A percentile compares a stretch with the other conserved stretches of the same genome.
Evolutionary conservation across 1,140 invertebrate species (phyloP).

Genomic region (Adelges cooleyi): DNA sequence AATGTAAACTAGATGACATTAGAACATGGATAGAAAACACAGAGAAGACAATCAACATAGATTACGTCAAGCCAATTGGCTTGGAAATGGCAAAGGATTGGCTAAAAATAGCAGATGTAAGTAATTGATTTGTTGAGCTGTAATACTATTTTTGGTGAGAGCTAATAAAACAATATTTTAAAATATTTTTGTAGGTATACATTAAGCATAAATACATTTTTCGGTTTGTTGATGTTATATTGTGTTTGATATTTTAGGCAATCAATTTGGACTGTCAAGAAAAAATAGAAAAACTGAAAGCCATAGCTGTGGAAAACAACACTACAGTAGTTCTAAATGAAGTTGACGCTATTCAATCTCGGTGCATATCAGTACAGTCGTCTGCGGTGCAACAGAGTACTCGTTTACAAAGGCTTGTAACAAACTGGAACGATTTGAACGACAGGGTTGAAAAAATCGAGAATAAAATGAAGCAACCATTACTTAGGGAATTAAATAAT

Average conservation of each 20-base stretch:
- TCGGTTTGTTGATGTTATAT: too few species aligned
- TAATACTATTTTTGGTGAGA: too few species aligned
- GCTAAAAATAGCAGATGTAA: conserved; percentile 44
- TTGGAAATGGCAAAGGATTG: conserved; percentile 70
- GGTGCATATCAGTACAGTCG: conserved; percentile 65
- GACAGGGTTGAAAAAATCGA: conserved; percentile 56
- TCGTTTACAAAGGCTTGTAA: conserved; percentile 65
- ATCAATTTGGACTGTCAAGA: conserved; percentile 43
- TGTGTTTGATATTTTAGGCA: conserved; percentile 31
- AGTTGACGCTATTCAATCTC: conserved; percentile 64
- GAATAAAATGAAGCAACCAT: conserved; percentile 56
- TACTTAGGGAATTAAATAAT: conserved; percentile 45
- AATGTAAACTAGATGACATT: conserved; percentile 61
- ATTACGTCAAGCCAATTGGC: conserved; percentile 54
- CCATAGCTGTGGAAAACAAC: conserved; percentile 54
- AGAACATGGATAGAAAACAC: conserved; percentile 80
- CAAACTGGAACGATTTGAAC: conserved; percentile 69
- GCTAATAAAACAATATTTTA: too few species aligned
- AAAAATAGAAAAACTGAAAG: conserved; percentile 46
- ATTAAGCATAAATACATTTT: too few species aligned
- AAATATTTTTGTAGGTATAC: too few species aligned
- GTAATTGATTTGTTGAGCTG: too few species aligned
- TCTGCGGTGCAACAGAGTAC: conserved; percentile 56
- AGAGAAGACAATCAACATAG: conserved; percentile 60
- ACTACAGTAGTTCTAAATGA: conserved; percentile 56